A percentile compares a stretch with the other conserved stretches of the same genome.
Evolutionary conservation across 2,888 invertebrate species (phyloP).

Genomic region (Hoplodrina blanda): DNA sequence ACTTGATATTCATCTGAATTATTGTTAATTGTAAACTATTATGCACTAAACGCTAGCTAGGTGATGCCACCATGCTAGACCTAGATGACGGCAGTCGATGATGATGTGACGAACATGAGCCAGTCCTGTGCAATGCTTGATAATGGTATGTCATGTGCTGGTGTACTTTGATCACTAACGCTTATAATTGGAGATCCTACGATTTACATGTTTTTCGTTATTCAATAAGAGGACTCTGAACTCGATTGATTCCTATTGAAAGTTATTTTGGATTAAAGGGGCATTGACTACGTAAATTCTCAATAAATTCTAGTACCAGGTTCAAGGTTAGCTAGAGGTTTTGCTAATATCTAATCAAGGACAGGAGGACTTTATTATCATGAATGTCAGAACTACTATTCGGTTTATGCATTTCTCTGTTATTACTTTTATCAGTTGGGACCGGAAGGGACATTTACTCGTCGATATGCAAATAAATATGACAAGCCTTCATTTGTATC

Average conservation of each 20-base stretch:
- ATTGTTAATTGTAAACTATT: constrained; percentile 72
- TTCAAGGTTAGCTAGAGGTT: constrained; percentile 67
- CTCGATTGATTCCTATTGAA: constrained; percentile 60
- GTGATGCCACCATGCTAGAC: constrained; percentile 88
- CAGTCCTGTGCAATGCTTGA: constrained; percentile 89
- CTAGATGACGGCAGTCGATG: constrained; percentile 85
- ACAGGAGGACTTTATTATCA: constrained; percentile 30
- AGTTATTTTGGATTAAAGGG: constrained; percentile 55
- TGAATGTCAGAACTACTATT: constrained; percentile 33
- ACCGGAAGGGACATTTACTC: constrained; percentile 56
- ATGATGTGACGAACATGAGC: constrained; percentile 83
- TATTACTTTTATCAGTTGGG: constrained; percentile 26
- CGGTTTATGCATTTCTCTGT: constrained; percentile 52
- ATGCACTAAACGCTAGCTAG: constrained; percentile 88
- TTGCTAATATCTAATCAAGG: constrained; percentile 62
- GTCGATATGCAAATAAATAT: constrained; percentile 84
- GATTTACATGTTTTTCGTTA: constrained; percentile 53
- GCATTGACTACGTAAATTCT: constrained; percentile 51
- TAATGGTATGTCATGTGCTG: constrained; percentile 86
- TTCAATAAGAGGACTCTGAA: constrained; percentile 55
- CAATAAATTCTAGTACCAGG: constrained; percentile 58
- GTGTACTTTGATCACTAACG: constrained; percentile 76
- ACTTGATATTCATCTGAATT: constrained; percentile 60
- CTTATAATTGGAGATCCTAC: constrained; percentile 55
- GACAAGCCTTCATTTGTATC: constrained; percentile 80